A percentile compares a stretch with the other conserved stretches of the same genome.
These are phyloP conservation scores for Oreochromis mossambicus DNA, from an alignment of 2,797 vertebrate genomes.

Conservation along the genomic window DNA sequence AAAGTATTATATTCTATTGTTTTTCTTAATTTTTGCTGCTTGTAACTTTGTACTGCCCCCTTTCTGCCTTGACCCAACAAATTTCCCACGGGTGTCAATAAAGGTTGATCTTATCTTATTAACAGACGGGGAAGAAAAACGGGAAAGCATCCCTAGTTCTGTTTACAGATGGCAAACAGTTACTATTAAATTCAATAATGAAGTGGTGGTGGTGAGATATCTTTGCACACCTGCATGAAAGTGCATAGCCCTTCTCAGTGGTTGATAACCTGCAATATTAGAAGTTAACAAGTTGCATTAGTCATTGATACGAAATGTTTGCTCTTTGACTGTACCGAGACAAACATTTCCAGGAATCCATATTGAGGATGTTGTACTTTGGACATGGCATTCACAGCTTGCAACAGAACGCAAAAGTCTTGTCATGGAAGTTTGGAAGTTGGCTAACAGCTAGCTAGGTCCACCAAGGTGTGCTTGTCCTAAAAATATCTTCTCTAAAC, in stretches of 20 bases:
- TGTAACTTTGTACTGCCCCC: neutral
- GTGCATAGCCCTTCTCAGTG: neutral
- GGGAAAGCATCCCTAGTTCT: neutral
- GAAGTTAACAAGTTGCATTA: neutral
- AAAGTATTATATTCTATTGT: neutral
- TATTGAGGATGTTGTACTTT: neutral
- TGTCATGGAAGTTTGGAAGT: neutral
- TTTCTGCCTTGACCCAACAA: neutral
- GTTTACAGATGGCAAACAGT: neutral
- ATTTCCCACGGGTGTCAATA: neutral
- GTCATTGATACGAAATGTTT: neutral
- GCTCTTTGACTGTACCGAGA: neutral
- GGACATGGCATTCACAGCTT: neutral
- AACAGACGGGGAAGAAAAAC: neutral
- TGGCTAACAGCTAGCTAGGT: neutral
- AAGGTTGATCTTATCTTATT: neutral
- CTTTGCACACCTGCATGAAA: neutral
- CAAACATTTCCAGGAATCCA: neutral
- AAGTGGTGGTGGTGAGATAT: neutral
- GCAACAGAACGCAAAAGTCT: neutral
- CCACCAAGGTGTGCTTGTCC: neutral
- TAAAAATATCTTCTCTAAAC: neutral
- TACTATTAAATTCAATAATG: neutral
- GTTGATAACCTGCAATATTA: neutral
- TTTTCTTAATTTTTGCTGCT: neutral